Evolutionary conservation across 2,888 invertebrate genomes (phyloP).

Genomic region (Lomographa bimaculata): DNA sequence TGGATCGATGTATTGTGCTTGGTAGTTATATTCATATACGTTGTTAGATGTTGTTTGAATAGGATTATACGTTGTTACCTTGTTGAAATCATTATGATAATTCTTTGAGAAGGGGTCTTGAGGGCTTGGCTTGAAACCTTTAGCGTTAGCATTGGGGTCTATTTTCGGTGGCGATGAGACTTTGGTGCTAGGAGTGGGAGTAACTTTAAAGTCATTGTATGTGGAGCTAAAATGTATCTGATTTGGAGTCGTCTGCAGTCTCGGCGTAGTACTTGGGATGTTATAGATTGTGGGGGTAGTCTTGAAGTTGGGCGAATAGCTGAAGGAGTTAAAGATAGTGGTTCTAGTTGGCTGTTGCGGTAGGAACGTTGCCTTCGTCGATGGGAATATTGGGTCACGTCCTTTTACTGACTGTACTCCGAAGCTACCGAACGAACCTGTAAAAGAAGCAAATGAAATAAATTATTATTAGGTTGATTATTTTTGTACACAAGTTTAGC

Average conservation of each 20-base stretch:
- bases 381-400: conserved; percentile 68
- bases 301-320: conserved; percentile 64
- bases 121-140: conserved; percentile 73
- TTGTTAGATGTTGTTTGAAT: conserved; percentile 57
- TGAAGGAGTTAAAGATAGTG: conserved; percentile 68
- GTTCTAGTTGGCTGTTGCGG: conserved; percentile 69
- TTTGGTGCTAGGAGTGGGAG: conserved; percentile 76
- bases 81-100: conserved; percentile 56
- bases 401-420: conserved; percentile 83
- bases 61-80: conserved; percentile 71
- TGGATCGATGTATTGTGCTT: conserved; percentile 57
- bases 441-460: conserved; percentile 32
- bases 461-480: too few species aligned
- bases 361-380: conserved; percentile 68
- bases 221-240: conserved; percentile 64
- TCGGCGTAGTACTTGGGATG: conserved; percentile 59
- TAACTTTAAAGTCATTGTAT: conserved; percentile 65
- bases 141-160: conserved; percentile 62
- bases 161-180: conserved; percentile 59
- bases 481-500: too few species aligned
- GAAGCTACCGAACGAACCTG: conserved; percentile 84
- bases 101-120: conserved; percentile 72
- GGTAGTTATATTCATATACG: conserved; percentile 56
- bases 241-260: conserved; percentile 59
- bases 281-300: conserved; percentile 56